Evolutionary conservation across 2,888 invertebrate genomes (phyloP), one percentile per base, ranked within the genome.

Genomic region (Isotomurus palustris): DNA sequence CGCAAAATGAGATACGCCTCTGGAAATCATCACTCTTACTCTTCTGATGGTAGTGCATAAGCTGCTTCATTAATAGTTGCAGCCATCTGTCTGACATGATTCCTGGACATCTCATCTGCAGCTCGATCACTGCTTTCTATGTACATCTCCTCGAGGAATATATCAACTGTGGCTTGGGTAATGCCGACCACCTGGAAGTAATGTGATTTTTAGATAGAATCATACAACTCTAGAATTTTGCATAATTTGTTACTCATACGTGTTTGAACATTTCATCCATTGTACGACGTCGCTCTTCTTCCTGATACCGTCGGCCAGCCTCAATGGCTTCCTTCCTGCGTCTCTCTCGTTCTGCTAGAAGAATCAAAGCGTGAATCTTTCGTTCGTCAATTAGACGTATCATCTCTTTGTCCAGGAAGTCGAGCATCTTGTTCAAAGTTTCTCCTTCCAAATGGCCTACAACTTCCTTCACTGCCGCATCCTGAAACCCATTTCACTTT

Each of bases 191-290:
- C 74, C 79, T 79, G 69, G 21, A 51, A 47, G 10, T 29, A 67
- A n/a, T n/a, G n/a, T 32, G 10, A 14, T 32, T 32, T n/a, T n/a
- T n/a, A n/a, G n/a, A n/a, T n/a, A n/a, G n/a, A n/a, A n/a, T n/a
- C n/a, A n/a, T n/a, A n/a, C n/a, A n/a, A n/a, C n/a, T 32, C 12
- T 12, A 12, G 8, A 8, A 32, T 32, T 32, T 32, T 32, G 12
- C 14, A 8, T 29, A 47, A 10, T 3, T 47, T 19, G 25, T 3
- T 19, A 53, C 24, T 24, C 32, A 55, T 45, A 78, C 78, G 76
- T 86, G 84, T 73, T 83, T 84, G 73, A 88, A 91, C 73, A 91
- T 83, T 74, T 89, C 86, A 67, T 91, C 88, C 66, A 88, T 85
- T 72, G 89, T 85, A 6, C 82, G 74, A 5, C 88, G 78, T 36